phyloP scores from a whole-genome alignment of 2,797 vertebrate genomes.

The Thripadectes ignobilis region DNA sequence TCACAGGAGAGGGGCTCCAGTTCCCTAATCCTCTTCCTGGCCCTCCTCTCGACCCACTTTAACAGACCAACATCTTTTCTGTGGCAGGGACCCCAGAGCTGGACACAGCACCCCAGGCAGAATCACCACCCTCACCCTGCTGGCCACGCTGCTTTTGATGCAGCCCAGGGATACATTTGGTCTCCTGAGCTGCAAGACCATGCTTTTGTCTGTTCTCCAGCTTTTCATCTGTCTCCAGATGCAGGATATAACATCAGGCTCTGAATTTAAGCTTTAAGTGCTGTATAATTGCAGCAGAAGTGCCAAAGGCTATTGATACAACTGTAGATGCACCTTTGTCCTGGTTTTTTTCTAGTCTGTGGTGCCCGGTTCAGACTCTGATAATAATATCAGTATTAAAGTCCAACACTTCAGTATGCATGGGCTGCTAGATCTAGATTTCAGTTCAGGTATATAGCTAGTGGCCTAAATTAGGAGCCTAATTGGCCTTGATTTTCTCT shows the following conservation, averaged over 20 bases:
- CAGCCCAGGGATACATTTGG: not conserved
- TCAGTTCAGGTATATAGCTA: not conserved
- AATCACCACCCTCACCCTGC: not conserved
- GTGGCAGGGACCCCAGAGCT: no score
- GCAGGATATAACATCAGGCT: not conserved
- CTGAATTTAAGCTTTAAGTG: not conserved
- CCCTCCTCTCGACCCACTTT: not conserved
- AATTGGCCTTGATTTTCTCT: not conserved
- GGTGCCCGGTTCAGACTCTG: not conserved
- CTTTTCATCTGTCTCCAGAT: not conserved
- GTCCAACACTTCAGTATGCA: not conserved
- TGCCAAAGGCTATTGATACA: not conserved
- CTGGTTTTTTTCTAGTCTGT: not conserved
- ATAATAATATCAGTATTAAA: not conserved
- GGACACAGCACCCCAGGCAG: not conserved
- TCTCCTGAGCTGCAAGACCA: not conserved
- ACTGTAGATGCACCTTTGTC: not conserved
- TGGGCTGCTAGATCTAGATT: not conserved
- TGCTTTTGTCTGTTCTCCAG: not conserved
- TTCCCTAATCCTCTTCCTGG: not conserved
- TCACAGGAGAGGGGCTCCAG: not conserved
- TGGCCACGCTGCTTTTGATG: not conserved
- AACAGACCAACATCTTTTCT: not conserved
- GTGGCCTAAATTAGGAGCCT: not conserved
- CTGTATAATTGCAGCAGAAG: fast-evolving